phyloP scores from a whole-genome alignment of 2,113 vertebrate genomes.

The Macquaria australasica region DNA sequence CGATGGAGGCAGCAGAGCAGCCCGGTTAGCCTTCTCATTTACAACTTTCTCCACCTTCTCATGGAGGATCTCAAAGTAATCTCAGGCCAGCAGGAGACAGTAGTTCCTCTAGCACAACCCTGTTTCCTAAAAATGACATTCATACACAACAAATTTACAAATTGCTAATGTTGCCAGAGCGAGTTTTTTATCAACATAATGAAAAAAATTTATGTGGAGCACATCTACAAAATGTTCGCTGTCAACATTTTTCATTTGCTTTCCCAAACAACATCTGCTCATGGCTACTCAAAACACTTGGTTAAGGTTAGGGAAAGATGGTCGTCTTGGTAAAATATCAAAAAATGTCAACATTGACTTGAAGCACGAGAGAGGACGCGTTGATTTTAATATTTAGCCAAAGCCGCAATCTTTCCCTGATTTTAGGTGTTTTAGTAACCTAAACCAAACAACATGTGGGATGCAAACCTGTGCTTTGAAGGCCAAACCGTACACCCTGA shows the following conservation, averaged over 20 bases:
- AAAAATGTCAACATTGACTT: not conserved
- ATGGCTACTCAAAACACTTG: not conserved
- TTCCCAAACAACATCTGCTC: not conserved
- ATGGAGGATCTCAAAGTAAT: not conserved
- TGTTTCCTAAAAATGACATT: not conserved
- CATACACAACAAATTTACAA: too few relatives aligned
- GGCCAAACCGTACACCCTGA: not conserved
- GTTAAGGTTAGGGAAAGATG: not conserved
- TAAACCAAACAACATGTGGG: not conserved
- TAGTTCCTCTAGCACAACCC: not conserved
- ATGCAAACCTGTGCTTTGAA: not conserved
- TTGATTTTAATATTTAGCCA: not conserved
- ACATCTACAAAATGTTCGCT: not conserved
- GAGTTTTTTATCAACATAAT: not conserved
- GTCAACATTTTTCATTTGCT: not conserved
- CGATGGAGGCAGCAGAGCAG: not conserved
- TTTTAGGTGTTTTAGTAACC: not conserved
- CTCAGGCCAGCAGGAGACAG: not conserved
- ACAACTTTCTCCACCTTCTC: not conserved
- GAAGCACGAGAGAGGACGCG: not conserved
- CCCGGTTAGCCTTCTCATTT: not conserved
- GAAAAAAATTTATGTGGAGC: not conserved
- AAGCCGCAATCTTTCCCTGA: not conserved
- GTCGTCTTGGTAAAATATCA: not conserved
- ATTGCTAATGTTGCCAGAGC: not conserved